Percentiles rank a stretch among this genome's conserved stretches.
Conservation (phyloP, 2,797 vertebrate species). For the Enteromius paludinosus region DNA sequence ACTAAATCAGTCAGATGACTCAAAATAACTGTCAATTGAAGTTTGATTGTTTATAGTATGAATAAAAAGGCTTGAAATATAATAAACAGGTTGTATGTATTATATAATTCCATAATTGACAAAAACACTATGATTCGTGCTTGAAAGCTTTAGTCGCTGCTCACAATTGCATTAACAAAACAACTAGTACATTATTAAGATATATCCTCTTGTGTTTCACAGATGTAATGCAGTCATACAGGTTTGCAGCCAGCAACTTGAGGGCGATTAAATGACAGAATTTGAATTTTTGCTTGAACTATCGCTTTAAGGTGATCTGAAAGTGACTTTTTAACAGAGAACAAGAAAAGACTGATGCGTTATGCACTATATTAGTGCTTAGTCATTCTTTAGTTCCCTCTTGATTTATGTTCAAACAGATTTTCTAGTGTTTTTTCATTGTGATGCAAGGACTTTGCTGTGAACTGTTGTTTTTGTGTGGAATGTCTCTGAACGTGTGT, state of each 20-base stretch:
- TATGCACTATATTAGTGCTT: constrained; percentile 99
- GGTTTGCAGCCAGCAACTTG: not conserved
- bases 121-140: not conserved
- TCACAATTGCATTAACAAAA: not conserved
- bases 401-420: constrained; percentile 78
- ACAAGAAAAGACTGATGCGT: constrained; percentile 72
- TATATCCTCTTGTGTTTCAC: not conserved
- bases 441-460: constrained; percentile 77
- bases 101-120: not conserved
- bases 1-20: not conserved
- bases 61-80: not conserved
- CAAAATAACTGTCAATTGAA: not conserved
- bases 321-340: constrained; percentile 73
- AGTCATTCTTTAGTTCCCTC: constrained; percentile 80
- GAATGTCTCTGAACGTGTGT: constrained; percentile 48
- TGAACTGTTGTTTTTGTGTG: constrained; percentile 69
- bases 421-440: constrained; percentile 87
- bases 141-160: not conserved
- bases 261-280: not conserved
- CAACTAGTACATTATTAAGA: not conserved
- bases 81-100: not conserved
- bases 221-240: not conserved
- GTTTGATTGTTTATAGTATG: not conserved
- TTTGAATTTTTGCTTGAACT: constrained; percentile 9
- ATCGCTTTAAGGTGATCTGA: constrained; percentile 17